Conservation (phyloP, 2,113 vertebrate genomes). For the Mellivora capensis region DNA sequence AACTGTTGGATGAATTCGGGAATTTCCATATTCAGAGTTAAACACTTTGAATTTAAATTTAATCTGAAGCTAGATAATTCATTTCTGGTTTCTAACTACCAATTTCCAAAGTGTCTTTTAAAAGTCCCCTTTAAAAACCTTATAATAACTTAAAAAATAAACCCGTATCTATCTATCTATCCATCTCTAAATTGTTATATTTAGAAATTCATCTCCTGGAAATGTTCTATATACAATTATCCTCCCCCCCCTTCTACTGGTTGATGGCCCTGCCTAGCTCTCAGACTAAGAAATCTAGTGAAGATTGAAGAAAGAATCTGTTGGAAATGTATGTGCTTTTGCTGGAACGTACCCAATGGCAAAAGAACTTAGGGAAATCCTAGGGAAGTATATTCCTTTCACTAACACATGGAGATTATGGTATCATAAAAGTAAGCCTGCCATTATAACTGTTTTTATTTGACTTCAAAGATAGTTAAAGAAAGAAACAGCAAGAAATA, state of each 20-base stretch:
- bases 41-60: constrained; percentile 17
- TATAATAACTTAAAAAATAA: neutral
- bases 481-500: constrained; percentile 84
- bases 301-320: constrained; percentile 75
- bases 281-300: constrained; percentile 48
- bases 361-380: constrained; percentile 87
- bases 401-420: constrained; percentile 91
- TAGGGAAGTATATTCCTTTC: constrained; percentile 92
- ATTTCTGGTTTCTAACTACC: neutral
- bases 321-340: constrained; percentile 80
- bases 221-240: neutral
- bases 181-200: neutral
- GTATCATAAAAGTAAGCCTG: constrained; percentile 96
- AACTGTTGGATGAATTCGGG: neutral
- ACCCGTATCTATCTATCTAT: neutral
- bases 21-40: neutral
- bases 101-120: constrained; percentile 17
- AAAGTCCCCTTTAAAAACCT: neutral
- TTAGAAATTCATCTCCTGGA: neutral
- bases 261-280: neutral
- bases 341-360: constrained; percentile 85
- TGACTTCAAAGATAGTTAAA: constrained; percentile 85
- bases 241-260: neutral
- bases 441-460: constrained; percentile 87
- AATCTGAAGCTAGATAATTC: neutral